Evolutionary conservation across 1,140 invertebrate genomes (phyloP), one percentile per base, ranked within the genome.

Genomic region (Globodera ellingtonae): DNA sequence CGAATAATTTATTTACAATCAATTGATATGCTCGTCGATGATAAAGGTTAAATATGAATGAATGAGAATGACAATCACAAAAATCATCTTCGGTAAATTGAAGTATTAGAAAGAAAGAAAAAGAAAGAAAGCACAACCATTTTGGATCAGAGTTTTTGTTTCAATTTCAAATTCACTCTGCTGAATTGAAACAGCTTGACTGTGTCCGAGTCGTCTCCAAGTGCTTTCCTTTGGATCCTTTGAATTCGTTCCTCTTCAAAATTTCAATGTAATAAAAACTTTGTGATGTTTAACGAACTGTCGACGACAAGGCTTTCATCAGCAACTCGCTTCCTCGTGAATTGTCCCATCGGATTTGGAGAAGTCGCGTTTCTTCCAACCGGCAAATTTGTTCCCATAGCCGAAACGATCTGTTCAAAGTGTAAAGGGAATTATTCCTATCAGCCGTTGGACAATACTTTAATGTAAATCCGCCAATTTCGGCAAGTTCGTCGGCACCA

Each of bases 321-420:
- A 62, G 56, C 10, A 62, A 62, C 18, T 62, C 56, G 10, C 56
- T 6, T 13, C 56, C 56, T 13, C 71, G 59, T 21, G 85, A 88
- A 15, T 74, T 80, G 24, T 18, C 62, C 82, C 82, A 88, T 72
- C 69, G 66, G 72, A 88, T 84, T 56, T 88, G 86, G n/a, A 86
- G 74, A 9, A 86, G 83, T 3, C 69, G 52, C 35, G 79, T 78
- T 15, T 86, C 85, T 78, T 86, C 85, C 15, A 85, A 76, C 52
- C 78, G 62, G n/a, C 79, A 71, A 24, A 86, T 50, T 47, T 76
- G 59, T 15, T 44, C 52, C 85, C 85, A 86, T 10, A 86, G 46
- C 24, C 73, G n/a, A 7, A 84, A 13, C 5, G 73, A 66, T 5
- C 85, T 86, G 65, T 35, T 35, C 35, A 35, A 35, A 35, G 35